Base-by-base conservation (phyloP, 1,140 invertebrate genomes). In the Bombus confusus region DNA sequence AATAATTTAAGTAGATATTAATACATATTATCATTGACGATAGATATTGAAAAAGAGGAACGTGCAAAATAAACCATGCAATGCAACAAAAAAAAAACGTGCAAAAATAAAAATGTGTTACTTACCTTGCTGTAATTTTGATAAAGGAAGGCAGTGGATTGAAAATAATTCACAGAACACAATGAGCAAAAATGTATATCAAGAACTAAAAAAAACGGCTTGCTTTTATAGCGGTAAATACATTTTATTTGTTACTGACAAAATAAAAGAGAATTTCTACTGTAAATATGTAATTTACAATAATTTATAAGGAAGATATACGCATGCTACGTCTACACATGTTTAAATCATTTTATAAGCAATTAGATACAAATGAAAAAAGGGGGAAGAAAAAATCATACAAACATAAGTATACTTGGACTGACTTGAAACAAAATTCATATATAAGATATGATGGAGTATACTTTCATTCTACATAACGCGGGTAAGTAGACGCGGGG, bases 261-360 rank as follows among this genome's bases (percentile, higher is more conserved):
- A 92, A 92, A 91, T 91, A 93, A 94, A 92, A 91, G 79, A 73
- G 83, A 90, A 86, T 73, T 64, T 86, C 90, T 92, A 88, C 90
- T 88, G 85, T 79, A 87, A 90, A 86, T 75, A 74, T 85, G 85
- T 66, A 87, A 92, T 91, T 87, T 91, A 92, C 87, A 92, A 91
- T 92, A 91, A 90, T 86, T 93, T 91, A 91, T 89, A 80, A 79
- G 84, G 83, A 77, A 90, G 75, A 87, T 92, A 92, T 89, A 92
- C 90, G 83, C 93, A 93, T 93, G 93, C 93, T 92, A 92, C 87
- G 83, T 88, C 87, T 92, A 91, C 83, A 83, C 74, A 68, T 88
- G 31, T 75, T 74, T 88, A 86, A 25, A 68, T 43, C 28, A 34
- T 86, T 69, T 72, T 41, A 62, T 73, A 71, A 82, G 72, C 84